These are phyloP conservation scores for Archegozetes longisetosus DNA, from an alignment of 1,140 invertebrate species.

Conservation along the genomic window DNA sequence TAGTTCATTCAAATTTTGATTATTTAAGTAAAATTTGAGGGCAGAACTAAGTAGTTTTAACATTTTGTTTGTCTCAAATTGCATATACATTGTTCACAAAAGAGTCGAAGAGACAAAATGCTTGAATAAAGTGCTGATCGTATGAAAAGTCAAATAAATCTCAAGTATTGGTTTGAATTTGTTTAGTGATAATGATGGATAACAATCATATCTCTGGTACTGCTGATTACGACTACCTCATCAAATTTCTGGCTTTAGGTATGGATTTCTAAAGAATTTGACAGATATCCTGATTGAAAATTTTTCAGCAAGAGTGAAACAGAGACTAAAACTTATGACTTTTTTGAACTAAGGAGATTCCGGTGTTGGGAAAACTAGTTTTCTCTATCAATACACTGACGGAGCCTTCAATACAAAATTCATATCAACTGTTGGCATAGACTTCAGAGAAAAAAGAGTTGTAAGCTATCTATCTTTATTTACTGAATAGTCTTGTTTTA, in stretches of 20 bases:
- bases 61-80: no score
- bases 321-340: background rate
- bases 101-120: no score
- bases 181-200: background rate
- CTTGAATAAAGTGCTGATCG: no score
- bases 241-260: constrained; percentile 75
- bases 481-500: no score
- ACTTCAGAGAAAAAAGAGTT: constrained; percentile 89
- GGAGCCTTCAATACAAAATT: constrained; percentile 77
- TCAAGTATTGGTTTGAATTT: no score
- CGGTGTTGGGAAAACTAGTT: constrained; percentile 82
- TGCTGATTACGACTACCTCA: constrained; percentile 82
- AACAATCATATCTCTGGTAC: background rate
- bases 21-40: no score
- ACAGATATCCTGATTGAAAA: background rate
- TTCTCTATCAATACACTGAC: constrained; percentile 88
- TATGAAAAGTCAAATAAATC: no score
- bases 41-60: no score
- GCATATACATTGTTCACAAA: no score
- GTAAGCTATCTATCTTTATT: constrained; percentile 38
- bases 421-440: constrained; percentile 93
- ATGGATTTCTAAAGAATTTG: background rate
- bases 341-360: constrained; percentile 49
- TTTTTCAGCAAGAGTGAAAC: background rate
- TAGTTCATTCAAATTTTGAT: no score